Conservation (phyloP, 2,113 vertebrate species). For the Leptobrachium ailaonicum region DNA sequence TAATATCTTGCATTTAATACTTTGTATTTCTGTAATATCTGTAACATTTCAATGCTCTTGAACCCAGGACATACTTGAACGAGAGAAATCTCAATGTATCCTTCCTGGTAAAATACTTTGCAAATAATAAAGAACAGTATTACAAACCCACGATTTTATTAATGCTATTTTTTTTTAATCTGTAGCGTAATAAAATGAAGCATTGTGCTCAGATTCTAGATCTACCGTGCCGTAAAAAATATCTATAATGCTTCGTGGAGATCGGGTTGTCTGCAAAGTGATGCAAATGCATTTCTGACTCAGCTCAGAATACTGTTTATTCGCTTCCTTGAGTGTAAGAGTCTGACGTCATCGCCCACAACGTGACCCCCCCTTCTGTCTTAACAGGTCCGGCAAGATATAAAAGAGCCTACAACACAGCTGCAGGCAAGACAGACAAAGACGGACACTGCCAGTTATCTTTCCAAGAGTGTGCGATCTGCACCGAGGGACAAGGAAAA, state of each 20-base stretch:
- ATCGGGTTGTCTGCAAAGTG: background rate
- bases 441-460: slow-evolving; percentile 1
- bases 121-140: too few relatives aligned
- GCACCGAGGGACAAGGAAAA: background rate
- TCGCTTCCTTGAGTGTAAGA: background rate
- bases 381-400: slow-evolving; percentile 32
- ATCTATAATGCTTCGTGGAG: background rate
- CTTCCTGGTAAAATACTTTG: too few relatives aligned
- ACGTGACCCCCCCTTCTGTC: slow-evolving; percentile 2
- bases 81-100: too few relatives aligned
- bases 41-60: too few relatives aligned
- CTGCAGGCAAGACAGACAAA: slow-evolving; percentile 28
- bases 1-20: too few relatives aligned
- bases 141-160: too few relatives aligned
- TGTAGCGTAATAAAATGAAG: too few relatives aligned
- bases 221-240: background rate
- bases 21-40: too few relatives aligned
- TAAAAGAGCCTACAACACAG: slow-evolving; percentile 36
- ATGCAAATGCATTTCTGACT: background rate
- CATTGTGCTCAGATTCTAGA: too few relatives aligned
- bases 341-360: slow-evolving; percentile 6
- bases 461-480: background rate
- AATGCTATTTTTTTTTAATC: too few relatives aligned
- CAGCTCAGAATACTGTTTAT: background rate
- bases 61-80: too few relatives aligned